A percentile compares a stretch with the other conserved stretches of the same genome.
Evolutionary conservation across 2,888 invertebrate genomes (phyloP).

Genomic region (Amblyjoppa fuscipennis): DNA sequence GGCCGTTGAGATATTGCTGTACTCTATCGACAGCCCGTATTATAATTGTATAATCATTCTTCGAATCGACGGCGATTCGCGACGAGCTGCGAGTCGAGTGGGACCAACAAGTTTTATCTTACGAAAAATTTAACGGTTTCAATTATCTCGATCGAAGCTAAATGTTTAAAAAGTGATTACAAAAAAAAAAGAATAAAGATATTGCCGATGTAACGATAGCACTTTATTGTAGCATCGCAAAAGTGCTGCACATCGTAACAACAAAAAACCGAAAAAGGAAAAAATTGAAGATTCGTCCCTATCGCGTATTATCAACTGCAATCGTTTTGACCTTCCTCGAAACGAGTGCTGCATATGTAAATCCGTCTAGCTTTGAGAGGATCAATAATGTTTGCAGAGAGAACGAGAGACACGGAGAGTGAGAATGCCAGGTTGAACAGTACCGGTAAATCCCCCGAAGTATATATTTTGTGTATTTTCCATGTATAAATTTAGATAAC

Average conservation of each 20-base stretch:
- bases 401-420: slow-evolving; percentile 38
- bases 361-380: slow-evolving; percentile 45
- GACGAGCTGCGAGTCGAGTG: slow-evolving; percentile 49
- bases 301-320: slow-evolving; percentile 46
- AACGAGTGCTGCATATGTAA: slow-evolving; percentile 44
- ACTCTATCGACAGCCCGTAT: slow-evolving; percentile 43
- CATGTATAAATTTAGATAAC: slow-evolving; percentile 44
- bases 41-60: slow-evolving; percentile 18
- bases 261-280: slow-evolving; percentile 11
- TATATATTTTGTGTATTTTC: slow-evolving; percentile 51
- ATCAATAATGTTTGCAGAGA: slow-evolving; percentile 52
- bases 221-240: slow-evolving; percentile 4
- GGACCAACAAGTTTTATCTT: slow-evolving; percentile 57
- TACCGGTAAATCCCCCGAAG: slow-evolving; percentile 40
- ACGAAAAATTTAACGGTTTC: slow-evolving; percentile 41
- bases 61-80: slow-evolving; percentile 31
- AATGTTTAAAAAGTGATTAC: neutral
- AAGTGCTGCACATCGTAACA: slow-evolving; percentile 7
- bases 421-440: slow-evolving; percentile 35
- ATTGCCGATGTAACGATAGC: slow-evolving; percentile 4
- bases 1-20: slow-evolving; percentile 33
- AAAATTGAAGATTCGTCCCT: slow-evolving; percentile 18
- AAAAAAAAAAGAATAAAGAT: neutral
- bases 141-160: slow-evolving; percentile 16
- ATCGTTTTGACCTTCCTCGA: slow-evolving; percentile 34